These are phyloP conservation scores for Microhierax caerulescens DNA, from an alignment of 2,797 vertebrate species.

Conservation along the genomic window DNA sequence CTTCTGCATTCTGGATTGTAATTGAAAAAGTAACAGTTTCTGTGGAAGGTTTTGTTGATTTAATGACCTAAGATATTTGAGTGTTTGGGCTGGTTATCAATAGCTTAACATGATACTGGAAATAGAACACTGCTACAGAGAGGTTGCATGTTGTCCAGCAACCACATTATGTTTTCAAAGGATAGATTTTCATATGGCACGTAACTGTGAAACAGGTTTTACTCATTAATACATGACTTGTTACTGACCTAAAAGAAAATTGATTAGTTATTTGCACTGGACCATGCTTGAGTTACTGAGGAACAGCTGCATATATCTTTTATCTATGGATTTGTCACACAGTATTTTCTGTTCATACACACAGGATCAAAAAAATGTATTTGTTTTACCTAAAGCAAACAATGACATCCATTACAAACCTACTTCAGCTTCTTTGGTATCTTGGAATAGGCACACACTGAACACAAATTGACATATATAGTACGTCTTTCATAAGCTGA, in stretches of 20 bases:
- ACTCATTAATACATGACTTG: slow-evolving; percentile 53
- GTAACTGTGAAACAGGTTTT: slow-evolving; percentile 39
- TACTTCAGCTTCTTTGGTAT: slow-evolving; percentile 69
- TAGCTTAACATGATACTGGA: background rate
- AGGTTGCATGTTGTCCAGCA: slow-evolving; percentile 71
- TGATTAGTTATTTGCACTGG: slow-evolving; percentile 74
- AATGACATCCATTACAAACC: slow-evolving; percentile 71
- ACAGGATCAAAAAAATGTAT: slow-evolving; percentile 53
- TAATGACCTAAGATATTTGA: slow-evolving; percentile 45
- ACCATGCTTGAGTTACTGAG: slow-evolving; percentile 45
- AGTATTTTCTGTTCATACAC: slow-evolving; percentile 37
- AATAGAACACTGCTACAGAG: background rate
- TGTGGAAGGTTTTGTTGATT: slow-evolving; percentile 41
- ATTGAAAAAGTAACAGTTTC: background rate
- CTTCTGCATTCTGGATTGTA: background rate
- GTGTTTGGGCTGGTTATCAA: slow-evolving; percentile 22
- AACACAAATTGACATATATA: slow-evolving; percentile 40
- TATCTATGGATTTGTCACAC: slow-evolving; percentile 68
- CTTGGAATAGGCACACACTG: slow-evolving; percentile 76
- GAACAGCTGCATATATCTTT: slow-evolving; percentile 58
- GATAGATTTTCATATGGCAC: slow-evolving; percentile 48
- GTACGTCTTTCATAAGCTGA: slow-evolving; percentile 10
- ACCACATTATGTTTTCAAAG: slow-evolving; percentile 48
- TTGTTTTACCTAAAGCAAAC: slow-evolving; percentile 80
- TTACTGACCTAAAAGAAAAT: slow-evolving; percentile 57